Evolutionary conservation across 35 echinoderm and acorn worm species (phyloP).

Genomic region (Apostichopus japonicus): DNA sequence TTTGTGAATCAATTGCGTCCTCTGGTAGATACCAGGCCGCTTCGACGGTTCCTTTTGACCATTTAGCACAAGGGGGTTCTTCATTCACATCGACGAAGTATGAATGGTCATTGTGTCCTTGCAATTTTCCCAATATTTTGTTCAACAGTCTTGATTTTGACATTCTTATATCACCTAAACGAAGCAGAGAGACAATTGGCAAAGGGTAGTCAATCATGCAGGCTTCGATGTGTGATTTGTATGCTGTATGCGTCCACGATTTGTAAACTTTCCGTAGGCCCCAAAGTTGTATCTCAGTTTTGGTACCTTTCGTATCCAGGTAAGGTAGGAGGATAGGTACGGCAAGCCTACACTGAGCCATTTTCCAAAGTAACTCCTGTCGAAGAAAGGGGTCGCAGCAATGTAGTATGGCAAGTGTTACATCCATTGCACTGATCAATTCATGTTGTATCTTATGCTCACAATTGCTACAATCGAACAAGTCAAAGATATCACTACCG

Average conservation of each 20-base stretch:
- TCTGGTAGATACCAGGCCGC: conserved; percentile 10
- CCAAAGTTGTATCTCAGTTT: neutral
- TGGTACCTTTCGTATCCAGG: neutral
- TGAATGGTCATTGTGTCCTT: conserved; percentile 20
- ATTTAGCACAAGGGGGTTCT: neutral
- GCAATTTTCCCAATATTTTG: neutral
- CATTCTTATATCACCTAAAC: neutral
- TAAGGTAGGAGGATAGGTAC: neutral
- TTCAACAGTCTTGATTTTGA: conserved; percentile 4
- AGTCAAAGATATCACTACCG: no score
- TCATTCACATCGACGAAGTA: neutral
- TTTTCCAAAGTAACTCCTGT: conserved; percentile 37
- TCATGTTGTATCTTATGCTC: no score
- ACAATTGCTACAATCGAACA: no score
- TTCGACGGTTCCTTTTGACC: conserved; percentile 4
- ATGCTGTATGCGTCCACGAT: neutral
- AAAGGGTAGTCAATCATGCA: neutral
- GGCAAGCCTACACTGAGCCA: conserved; percentile 23
- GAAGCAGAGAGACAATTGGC: neutral
- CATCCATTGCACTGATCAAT: neutral
- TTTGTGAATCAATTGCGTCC: neutral
- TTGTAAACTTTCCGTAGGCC: no score
- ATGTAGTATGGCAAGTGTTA: conserved; percentile 2
- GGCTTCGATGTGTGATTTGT: conserved; percentile 6
- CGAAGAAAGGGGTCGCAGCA: conserved; percentile 3